Evolutionary conservation across 2,888 invertebrate genomes (phyloP).

Genomic region (Xestia xanthographa): DNA sequence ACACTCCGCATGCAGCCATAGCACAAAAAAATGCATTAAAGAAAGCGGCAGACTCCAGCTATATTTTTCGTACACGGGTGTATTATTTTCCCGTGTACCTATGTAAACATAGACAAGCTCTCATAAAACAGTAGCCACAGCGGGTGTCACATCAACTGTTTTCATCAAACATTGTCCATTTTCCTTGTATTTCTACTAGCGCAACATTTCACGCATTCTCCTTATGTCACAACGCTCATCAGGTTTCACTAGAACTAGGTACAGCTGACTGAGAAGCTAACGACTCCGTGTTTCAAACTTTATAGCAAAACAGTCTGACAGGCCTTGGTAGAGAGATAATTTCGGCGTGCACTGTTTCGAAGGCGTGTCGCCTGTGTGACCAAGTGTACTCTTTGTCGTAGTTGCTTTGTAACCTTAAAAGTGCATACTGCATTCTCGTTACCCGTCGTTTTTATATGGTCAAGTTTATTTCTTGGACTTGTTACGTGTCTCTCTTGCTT

Average conservation of each 20-base stretch:
- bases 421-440: slow-evolving; percentile 87
- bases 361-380: slow-evolving; percentile 60
- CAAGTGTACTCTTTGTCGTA: slow-evolving; percentile 71
- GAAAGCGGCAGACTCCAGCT: background rate
- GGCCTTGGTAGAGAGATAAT: slow-evolving; percentile 50
- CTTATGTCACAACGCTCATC: slow-evolving; percentile 60
- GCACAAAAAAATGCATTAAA: slow-evolving; percentile 19
- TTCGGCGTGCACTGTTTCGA: slow-evolving; percentile 56
- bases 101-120: background rate
- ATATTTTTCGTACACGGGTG: slow-evolving; percentile 5
- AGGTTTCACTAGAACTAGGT: slow-evolving; percentile 64
- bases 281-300: slow-evolving; percentile 20
- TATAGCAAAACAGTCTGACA: slow-evolving; percentile 41
- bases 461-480: slow-evolving; percentile 78
- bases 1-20: background rate
- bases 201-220: slow-evolving; percentile 42
- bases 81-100: slow-evolving; percentile 17
- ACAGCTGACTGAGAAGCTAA: slow-evolving; percentile 53
- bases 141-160: slow-evolving; percentile 3
- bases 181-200: slow-evolving; percentile 24
- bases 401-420: slow-evolving; percentile 85
- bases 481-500: slow-evolving; percentile 59
- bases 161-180: slow-evolving; percentile 25
- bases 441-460: slow-evolving; percentile 80
- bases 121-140: background rate